Evolutionary conservation across 2,888 invertebrate genomes (phyloP).

Genomic region (Drosophila helvetica): DNA sequence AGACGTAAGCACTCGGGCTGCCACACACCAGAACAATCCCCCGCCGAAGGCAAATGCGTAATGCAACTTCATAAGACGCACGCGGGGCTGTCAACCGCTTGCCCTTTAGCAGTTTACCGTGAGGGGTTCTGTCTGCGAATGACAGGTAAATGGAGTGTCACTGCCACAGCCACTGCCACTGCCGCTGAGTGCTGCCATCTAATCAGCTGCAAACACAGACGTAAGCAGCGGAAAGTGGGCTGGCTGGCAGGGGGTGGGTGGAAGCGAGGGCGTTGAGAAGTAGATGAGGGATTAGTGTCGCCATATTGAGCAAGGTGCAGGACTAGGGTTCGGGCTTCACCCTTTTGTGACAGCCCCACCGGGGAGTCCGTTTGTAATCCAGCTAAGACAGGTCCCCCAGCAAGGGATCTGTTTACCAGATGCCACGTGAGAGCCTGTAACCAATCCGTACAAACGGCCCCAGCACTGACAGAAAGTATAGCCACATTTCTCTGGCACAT

Average conservation of each 20-base stretch:
- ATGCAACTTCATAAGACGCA: background rate
- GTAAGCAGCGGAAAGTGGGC: background rate
- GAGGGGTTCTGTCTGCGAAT: conserved; percentile 52
- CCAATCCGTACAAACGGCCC: conserved; percentile 18
- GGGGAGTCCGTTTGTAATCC: conserved; percentile 31
- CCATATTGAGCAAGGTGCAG: conserved; percentile 41
- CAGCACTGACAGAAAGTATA: background rate
- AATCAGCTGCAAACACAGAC: conserved; percentile 57
- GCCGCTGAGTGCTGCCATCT: conserved; percentile 35
- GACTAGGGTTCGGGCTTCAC: conserved; percentile 13
- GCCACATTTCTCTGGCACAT: background rate
- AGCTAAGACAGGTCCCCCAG: conserved; percentile 26
- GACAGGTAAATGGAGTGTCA: conserved; percentile 74
- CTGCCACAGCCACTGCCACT: conserved; percentile 9
- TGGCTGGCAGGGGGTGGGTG: background rate
- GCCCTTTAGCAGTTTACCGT: background rate
- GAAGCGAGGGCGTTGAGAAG: background rate
- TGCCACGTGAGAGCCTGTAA: conserved; percentile 30
- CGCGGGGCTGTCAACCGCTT: background rate
- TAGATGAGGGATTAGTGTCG: conserved; percentile 38
- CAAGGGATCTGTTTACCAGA: background rate
- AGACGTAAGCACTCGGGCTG: background rate
- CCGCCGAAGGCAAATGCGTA: background rate
- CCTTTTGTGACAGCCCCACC: conserved; percentile 21
- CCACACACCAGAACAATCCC: background rate